Evolutionary conservation across 1,140 invertebrate species (phyloP).

Genomic region (Ridgeia piscesae): DNA sequence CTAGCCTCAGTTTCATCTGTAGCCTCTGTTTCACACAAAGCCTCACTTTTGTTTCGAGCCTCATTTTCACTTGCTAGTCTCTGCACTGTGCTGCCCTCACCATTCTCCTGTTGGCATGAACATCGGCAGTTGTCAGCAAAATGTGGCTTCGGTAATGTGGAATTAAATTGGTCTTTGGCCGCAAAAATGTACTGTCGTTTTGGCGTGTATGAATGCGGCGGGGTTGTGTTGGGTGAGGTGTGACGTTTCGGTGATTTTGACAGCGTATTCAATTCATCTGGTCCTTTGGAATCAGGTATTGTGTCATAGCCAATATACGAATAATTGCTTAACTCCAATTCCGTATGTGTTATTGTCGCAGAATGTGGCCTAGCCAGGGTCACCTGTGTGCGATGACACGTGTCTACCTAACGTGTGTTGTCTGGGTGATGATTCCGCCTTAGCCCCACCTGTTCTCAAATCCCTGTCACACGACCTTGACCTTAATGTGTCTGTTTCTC

Average conservation of each 20-base stretch:
- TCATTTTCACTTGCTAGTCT: neutral
- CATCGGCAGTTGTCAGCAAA: neutral
- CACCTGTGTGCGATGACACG: neutral
- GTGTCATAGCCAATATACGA: neutral
- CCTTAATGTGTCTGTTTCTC: neutral
- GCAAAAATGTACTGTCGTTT: slow-evolving; percentile 9
- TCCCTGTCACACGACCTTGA: neutral
- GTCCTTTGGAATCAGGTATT: neutral
- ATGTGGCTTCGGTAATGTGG: neutral
- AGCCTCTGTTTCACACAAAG: neutral
- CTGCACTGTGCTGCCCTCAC: neutral
- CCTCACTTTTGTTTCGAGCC: neutral
- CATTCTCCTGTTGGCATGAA: neutral
- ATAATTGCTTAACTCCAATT: neutral
- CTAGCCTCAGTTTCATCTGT: neutral
- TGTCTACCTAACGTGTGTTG: neutral
- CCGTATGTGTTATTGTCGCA: neutral
- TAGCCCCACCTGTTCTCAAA: neutral
- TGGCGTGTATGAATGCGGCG: neutral
- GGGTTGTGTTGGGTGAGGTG: neutral
- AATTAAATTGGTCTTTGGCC: neutral
- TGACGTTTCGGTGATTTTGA: slow-evolving; percentile 11
- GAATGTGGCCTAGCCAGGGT: neutral
- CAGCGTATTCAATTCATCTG: neutral
- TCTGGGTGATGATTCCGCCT: neutral